A percentile compares a stretch with the other conserved stretches of the same genome.
Conservation (phyloP, 2,797 vertebrate genomes). For the Anolis apletophallus region DNA sequence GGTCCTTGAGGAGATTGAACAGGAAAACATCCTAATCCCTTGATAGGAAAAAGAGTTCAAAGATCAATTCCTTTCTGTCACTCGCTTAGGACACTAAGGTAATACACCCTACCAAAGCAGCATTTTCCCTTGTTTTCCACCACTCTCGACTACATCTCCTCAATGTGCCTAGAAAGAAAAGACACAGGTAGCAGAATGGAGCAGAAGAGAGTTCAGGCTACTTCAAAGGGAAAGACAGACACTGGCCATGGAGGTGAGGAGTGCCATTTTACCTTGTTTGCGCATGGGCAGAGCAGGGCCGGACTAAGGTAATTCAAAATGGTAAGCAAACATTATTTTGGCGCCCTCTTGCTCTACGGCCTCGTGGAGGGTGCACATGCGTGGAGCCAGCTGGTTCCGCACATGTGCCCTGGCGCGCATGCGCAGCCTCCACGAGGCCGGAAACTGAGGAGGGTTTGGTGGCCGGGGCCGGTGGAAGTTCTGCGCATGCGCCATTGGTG, state of each 20-base stretch:
- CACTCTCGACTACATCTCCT: not conserved
- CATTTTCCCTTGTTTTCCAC: not conserved
- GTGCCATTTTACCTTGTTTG: not conserved
- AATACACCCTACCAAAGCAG: constrained; percentile 66
- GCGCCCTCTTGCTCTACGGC: too few relatives aligned
- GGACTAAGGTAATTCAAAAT: too few relatives aligned
- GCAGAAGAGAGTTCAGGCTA: not conserved
- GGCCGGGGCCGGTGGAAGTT: too few relatives aligned
- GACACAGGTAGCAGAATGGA: not conserved
- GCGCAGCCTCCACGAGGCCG: too few relatives aligned
- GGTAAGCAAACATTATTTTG: too few relatives aligned
- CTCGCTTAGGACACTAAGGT: constrained; percentile 77
- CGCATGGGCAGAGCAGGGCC: too few relatives aligned
- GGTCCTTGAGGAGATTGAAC: constrained; percentile 79
- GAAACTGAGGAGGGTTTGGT: too few relatives aligned
- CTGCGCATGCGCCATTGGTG: too few relatives aligned
- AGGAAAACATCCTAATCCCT: constrained; percentile 83
- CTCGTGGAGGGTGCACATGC: too few relatives aligned
- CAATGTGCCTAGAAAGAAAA: accelerated
- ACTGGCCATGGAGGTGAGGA: not conserved
- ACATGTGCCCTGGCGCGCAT: too few relatives aligned
- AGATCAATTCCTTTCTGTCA: constrained; percentile 82
- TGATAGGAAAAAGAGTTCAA: constrained; percentile 80
- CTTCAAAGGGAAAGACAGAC: not conserved
- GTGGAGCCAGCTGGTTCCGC: too few relatives aligned